A percentile compares a stretch with the other conserved stretches of the same genome.
These are phyloP conservation scores for Pandemis heparana DNA, from an alignment of 2,888 invertebrate species.

Conservation along the genomic window DNA sequence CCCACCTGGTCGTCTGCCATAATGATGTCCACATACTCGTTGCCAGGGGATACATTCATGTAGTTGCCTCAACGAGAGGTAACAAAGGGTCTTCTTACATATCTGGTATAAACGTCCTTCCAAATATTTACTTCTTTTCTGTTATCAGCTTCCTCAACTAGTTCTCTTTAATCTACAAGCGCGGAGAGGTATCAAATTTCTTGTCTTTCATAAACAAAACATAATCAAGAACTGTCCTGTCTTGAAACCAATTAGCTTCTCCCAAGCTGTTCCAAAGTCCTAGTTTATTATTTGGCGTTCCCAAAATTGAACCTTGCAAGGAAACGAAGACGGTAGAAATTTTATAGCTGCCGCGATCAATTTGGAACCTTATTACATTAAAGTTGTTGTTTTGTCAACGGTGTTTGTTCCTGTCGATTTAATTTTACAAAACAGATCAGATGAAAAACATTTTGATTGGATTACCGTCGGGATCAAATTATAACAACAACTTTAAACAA, in stretches of 20 bases:
- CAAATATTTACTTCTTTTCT: too few relatives aligned
- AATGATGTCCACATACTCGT: too few relatives aligned
- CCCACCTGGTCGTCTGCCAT: too few relatives aligned
- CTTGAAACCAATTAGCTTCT: not conserved
- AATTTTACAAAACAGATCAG: constrained; percentile 11
- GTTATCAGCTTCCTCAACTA: too few relatives aligned
- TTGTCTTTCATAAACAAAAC: constrained; percentile 1
- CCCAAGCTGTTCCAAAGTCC: not conserved
- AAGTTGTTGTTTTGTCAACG: constrained; percentile 1
- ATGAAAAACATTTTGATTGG: constrained; percentile 13
- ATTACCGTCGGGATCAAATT: constrained; percentile 10
- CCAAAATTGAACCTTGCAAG: not conserved
- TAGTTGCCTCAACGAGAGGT: too few relatives aligned
- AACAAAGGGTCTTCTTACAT: too few relatives aligned
- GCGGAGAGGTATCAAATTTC: not conserved
- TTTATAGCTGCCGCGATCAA: not conserved
- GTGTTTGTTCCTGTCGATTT: constrained; percentile 19
- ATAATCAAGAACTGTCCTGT: not conserved
- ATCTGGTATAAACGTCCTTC: too few relatives aligned
- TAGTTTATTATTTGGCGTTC: not conserved
- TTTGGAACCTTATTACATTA: not conserved
- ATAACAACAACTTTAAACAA: not conserved
- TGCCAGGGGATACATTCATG: too few relatives aligned
- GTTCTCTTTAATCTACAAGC: too few relatives aligned
- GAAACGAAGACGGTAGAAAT: not conserved